Evolutionary conservation across 2,888 invertebrate species (phyloP).

Genomic region (Pristionchus mayeri): DNA sequence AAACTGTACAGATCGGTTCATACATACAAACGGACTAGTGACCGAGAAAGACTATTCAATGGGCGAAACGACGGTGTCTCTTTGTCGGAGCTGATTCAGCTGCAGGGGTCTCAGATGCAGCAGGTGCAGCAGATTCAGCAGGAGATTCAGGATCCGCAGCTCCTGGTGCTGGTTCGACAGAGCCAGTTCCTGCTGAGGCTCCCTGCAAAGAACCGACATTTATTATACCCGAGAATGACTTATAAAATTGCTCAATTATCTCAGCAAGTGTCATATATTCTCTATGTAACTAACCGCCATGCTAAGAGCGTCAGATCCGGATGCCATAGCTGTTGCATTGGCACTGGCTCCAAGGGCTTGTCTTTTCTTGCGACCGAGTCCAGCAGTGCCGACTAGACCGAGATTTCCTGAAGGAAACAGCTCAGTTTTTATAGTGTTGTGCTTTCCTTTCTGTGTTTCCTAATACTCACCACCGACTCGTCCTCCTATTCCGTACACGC

Average conservation of each 20-base stretch:
- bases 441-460: not conserved
- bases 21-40: not conserved
- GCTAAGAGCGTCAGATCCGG: not conserved
- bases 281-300: not conserved
- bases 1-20: not conserved
- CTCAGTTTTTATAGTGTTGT: not conserved
- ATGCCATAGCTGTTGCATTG: not conserved
- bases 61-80: not conserved
- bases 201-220: not conserved
- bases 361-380: not conserved
- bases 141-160: no score
- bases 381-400: not conserved
- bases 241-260: no score
- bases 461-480: not conserved
- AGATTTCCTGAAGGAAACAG: not conserved
- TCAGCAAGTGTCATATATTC: no score
- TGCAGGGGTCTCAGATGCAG: not conserved
- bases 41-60: not conserved
- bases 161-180: no score
- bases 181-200: not conserved
- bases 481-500: conserved; percentile 1
- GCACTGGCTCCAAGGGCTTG: not conserved
- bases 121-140: not conserved
- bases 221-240: no score
- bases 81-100: not conserved